These are phyloP conservation scores for Auanema sp. DNA, from an alignment of 2,888 invertebrate genomes.

Conservation along the genomic window DNA sequence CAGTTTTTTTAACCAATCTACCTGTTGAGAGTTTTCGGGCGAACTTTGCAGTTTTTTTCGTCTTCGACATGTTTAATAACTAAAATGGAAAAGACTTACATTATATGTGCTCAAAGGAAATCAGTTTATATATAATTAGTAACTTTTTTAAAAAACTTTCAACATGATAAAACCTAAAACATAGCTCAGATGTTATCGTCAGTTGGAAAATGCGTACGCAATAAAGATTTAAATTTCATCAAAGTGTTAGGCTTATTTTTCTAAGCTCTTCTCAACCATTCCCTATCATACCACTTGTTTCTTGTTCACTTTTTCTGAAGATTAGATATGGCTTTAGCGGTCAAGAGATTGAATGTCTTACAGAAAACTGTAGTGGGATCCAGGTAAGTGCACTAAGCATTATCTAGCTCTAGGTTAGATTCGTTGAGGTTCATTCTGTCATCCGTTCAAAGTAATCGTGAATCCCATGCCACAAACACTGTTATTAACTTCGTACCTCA, in stretches of 20 bases:
- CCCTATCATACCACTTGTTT: no score
- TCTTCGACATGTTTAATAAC: constrained; percentile 42
- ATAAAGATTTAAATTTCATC: constrained; percentile 1
- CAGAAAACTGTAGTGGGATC: constrained; percentile 5
- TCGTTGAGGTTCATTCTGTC: neutral
- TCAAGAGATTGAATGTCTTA: constrained; percentile 1
- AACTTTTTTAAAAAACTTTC: no score
- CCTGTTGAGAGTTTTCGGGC: constrained; percentile 39
- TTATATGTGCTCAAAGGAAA: no score
- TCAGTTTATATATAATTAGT: no score
- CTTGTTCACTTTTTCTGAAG: no score
- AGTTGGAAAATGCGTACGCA: no score
- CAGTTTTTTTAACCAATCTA: constrained; percentile 60
- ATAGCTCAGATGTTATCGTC: no score
- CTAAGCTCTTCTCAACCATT: neutral
- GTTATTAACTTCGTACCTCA: constrained; percentile 96
- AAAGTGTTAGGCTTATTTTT: neutral
- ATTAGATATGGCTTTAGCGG: neutral
- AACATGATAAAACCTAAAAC: no score
- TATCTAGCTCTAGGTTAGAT: neutral
- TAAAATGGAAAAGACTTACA: neutral
- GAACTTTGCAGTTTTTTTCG: constrained; percentile 34
- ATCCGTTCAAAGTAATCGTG: constrained; percentile 11
- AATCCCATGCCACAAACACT: constrained; percentile 78
- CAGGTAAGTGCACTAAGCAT: constrained; percentile 6